phyloP scores from a whole-genome alignment of 2,888 invertebrate genomes.

The Lasioglossum zephyrum region DNA sequence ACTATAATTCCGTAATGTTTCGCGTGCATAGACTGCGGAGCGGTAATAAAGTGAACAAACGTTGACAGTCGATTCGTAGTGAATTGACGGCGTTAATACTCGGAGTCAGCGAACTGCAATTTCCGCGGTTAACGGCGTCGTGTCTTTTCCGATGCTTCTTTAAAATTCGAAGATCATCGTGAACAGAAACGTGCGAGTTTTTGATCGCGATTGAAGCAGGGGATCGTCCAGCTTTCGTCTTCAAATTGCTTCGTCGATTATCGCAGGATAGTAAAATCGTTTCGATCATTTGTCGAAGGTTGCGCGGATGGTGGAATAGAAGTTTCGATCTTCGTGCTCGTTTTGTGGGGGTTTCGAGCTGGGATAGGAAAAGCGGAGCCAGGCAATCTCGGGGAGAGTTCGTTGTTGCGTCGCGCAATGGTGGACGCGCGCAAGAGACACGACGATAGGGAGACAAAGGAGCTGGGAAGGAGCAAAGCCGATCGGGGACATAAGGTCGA shows the following conservation, averaged over 20 bases:
- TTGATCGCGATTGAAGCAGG: neutral
- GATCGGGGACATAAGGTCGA: constrained; percentile 13
- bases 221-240: neutral
- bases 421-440: constrained; percentile 1
- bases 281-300: constrained; percentile 37
- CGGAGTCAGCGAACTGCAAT: neutral
- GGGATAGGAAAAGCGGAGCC: neutral
- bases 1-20: constrained; percentile 34
- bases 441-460: neutral
- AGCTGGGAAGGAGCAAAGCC: neutral
- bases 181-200: neutral
- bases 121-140: neutral
- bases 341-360: constrained; percentile 34
- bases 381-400: neutral
- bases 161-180: neutral
- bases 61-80: constrained; percentile 26
- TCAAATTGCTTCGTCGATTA: constrained; percentile 1
- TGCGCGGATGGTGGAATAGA: constrained; percentile 43
- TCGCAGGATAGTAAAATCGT: neutral
- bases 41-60: constrained; percentile 33
- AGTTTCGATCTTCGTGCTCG: constrained; percentile 51
- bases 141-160: neutral
- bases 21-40: constrained; percentile 43
- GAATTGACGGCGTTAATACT: neutral
- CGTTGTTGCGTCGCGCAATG: neutral